phyloP scores from a whole-genome alignment of 2,797 vertebrate genomes.

The Notolepis coatsorum region DNA sequence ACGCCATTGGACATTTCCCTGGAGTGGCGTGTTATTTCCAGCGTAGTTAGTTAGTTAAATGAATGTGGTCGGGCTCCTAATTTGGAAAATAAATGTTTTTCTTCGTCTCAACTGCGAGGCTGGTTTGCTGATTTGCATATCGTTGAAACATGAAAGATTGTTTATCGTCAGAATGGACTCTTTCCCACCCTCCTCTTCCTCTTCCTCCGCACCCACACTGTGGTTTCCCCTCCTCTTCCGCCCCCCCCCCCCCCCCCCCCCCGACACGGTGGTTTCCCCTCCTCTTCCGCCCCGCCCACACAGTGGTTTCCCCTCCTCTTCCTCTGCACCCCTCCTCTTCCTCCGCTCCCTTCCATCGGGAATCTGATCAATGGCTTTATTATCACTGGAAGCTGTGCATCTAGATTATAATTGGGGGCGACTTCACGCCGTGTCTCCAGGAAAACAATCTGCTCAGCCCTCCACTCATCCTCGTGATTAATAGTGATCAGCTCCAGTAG shows the following conservation, averaged over 20 bases:
- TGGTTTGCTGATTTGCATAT: slow-evolving; percentile 53
- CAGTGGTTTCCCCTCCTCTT: too few species aligned
- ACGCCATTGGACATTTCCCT: slow-evolving; percentile 59
- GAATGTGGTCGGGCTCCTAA: slow-evolving; percentile 19
- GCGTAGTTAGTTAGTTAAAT: too few species aligned
- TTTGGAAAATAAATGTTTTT: slow-evolving; percentile 44
- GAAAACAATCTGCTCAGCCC: slow-evolving; percentile 36
- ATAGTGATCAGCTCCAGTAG: slow-evolving; percentile 47
- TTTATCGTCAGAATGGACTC: slow-evolving; percentile 43
- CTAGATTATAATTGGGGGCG: slow-evolving; percentile 63
- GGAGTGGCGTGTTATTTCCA: slow-evolving; percentile 45
- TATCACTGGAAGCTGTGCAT: slow-evolving; percentile 52
- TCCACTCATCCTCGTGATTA: slow-evolving; percentile 45
- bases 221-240: too few species aligned
- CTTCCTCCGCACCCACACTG: too few species aligned
- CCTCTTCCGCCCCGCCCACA: too few species aligned
- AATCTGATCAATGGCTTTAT: slow-evolving; percentile 65
- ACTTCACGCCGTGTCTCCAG: slow-evolving; percentile 31
- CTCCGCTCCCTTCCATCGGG: slow-evolving; percentile 35
- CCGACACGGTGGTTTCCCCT: slow-evolving; percentile 30
- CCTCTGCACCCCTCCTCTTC: too few species aligned
- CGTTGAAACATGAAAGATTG: slow-evolving; percentile 50
- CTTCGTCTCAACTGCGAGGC: slow-evolving; percentile 31
- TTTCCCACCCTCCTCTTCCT: slow-evolving; percentile 28
- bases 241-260: too few species aligned